Percentiles rank a stretch among this genome's conserved stretches.
phyloP scores from a whole-genome alignment of 2,797 vertebrate species.

The Molossus molossus region DNA sequence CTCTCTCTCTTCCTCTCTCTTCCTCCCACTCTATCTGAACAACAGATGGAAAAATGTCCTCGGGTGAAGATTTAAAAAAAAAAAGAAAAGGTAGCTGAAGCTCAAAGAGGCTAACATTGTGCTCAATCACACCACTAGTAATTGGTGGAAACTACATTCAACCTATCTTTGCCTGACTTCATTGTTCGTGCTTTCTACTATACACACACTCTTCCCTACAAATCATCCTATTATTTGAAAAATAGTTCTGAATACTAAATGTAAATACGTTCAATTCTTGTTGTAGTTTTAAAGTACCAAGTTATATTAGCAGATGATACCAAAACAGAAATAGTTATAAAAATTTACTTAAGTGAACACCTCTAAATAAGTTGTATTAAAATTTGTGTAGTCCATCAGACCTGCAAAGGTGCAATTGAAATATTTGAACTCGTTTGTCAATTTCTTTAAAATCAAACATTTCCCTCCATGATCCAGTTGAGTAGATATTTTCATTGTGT shows the following conservation, averaged over 20 bases:
- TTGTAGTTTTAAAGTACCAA: constrained; percentile 25
- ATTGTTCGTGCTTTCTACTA: not conserved
- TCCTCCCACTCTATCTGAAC: too few relatives aligned
- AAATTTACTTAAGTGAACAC: not conserved
- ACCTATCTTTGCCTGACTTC: not conserved
- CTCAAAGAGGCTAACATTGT: not conserved
- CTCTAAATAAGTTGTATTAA: constrained; percentile 33
- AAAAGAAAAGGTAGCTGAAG: constrained; percentile 2
- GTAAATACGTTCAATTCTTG: constrained; percentile 9
- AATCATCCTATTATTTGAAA: constrained; percentile 31
- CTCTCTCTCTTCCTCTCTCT: too few relatives aligned
- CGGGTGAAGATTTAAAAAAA: too few relatives aligned
- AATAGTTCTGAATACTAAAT: not conserved
- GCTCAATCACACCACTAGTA: not conserved
- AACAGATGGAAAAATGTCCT: too few relatives aligned
- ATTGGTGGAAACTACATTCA: not conserved
- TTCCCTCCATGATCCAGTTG: not conserved
- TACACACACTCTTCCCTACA: not conserved
- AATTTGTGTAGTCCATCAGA: not conserved
- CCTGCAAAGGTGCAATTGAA: not conserved
- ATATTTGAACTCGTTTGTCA: constrained; percentile 42
- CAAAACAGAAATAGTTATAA: constrained; percentile 13
- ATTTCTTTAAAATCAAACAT: constrained; percentile 42
- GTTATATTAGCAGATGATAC: not conserved
- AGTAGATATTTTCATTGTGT: constrained; percentile 43